Percentiles rank a stretch among this genome's conserved stretches.
Conservation (phyloP, 2,888 invertebrate genomes). For the Sycophila texana region DNA sequence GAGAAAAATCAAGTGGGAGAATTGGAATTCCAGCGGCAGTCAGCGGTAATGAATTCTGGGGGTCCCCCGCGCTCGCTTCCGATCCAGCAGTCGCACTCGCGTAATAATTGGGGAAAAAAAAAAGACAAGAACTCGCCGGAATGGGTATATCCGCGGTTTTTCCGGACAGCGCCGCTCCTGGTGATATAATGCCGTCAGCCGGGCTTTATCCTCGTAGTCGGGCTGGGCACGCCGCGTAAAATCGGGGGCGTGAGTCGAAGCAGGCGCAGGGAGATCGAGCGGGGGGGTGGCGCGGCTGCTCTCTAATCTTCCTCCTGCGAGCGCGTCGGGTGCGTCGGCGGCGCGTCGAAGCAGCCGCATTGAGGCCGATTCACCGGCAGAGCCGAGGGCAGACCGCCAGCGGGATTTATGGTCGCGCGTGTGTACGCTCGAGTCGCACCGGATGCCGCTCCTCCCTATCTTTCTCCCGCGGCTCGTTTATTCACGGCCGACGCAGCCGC, state of each 20-base stretch:
- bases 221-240: not conserved
- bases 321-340: no score
- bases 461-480: not conserved
- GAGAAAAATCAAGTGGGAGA: no score
- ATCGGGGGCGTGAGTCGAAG: conserved; percentile 9
- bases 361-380: conserved; percentile 73
- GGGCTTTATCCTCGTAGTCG: conserved; percentile 28
- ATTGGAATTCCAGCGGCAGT: no score
- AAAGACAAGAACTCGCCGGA: no score
- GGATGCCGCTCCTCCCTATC: not conserved
- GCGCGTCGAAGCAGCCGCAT: conserved; percentile 65
- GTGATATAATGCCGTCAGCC: no score
- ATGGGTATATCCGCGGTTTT: no score
- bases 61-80: no score
- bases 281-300: not conserved
- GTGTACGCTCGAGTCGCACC: conserved; percentile 60
- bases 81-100: no score
- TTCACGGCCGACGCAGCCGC: not conserved
- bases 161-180: no score
- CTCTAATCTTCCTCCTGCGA: conserved; percentile 35
- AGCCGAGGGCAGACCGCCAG: conserved; percentile 59
- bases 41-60: no score
- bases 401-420: conserved; percentile 66
- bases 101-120: no score
- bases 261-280: conserved; percentile 5